These are phyloP conservation scores for Ailuropoda melanoleuca DNA, from an alignment of 2,113 vertebrate genomes.

Conservation along the genomic window DNA sequence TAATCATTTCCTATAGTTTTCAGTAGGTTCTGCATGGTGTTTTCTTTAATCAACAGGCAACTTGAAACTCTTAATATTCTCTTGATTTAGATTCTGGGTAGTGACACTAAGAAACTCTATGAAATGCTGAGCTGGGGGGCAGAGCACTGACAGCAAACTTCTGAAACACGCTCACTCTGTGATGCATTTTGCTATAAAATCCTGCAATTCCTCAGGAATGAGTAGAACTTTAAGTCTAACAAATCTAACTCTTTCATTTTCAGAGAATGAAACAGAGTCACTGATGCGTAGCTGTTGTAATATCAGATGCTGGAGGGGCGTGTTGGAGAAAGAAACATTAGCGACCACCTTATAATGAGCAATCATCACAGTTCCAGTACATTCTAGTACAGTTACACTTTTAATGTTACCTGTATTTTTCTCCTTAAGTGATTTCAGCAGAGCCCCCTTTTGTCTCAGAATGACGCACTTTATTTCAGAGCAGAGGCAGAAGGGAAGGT, in stretches of 20 bases:
- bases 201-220: neutral
- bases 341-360: neutral
- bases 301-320: neutral
- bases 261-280: neutral
- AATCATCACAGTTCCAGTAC: neutral
- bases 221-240: neutral
- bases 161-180: neutral
- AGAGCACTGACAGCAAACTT: neutral
- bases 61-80: neutral
- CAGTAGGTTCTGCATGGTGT: neutral
- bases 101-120: neutral
- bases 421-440: neutral
- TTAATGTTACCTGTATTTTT: neutral
- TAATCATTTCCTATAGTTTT: neutral
- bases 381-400: fast-evolving
- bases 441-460: neutral
- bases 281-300: fast-evolving
- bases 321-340: neutral
- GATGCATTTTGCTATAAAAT: neutral
- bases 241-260: neutral
- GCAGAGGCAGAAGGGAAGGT: neutral
- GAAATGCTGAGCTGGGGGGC: neutral
- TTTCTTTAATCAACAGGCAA: neutral
- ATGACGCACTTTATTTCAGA: neutral
- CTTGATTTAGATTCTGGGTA: neutral